These are phyloP conservation scores for Exocentrus adspersus DNA, from an alignment of 2,888 invertebrate genomes.

Conservation along the genomic window DNA sequence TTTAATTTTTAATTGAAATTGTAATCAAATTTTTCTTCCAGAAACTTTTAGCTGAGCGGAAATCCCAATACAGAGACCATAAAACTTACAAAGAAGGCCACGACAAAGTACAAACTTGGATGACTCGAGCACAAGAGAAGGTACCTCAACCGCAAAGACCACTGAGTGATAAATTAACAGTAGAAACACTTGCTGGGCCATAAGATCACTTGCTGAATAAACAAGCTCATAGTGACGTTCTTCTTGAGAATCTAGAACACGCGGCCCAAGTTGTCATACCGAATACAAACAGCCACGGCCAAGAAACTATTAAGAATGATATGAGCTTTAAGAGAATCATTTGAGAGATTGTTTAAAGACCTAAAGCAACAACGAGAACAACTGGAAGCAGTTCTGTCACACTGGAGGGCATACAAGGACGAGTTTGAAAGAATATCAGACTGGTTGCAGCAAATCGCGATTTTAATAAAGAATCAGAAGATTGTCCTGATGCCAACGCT, in stretches of 20 bases:
- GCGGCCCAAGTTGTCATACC: conserved; percentile 88
- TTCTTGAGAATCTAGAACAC: conserved; percentile 87
- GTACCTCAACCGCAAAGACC: conserved; percentile 87
- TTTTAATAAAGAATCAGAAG: conserved; percentile 90
- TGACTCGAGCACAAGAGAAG: conserved; percentile 87
- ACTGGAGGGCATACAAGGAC: conserved; percentile 92
- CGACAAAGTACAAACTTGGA: conserved; percentile 89
- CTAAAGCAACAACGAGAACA: conserved; percentile 86
- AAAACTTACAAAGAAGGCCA: conserved; percentile 90
- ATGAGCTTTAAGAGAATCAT: conserved; percentile 87
- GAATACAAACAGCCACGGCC: conserved; percentile 83
- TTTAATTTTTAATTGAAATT: neutral
- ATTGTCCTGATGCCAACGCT: conserved; percentile 81
- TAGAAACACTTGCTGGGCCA: conserved; percentile 89
- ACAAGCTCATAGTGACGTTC: conserved; percentile 88
- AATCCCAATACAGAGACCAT: conserved; percentile 89
- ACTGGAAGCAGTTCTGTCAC: conserved; percentile 80
- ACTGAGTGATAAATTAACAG: conserved; percentile 85
- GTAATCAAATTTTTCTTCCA: conserved; percentile 46
- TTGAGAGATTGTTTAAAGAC: conserved; percentile 85
- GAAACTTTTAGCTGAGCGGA: conserved; percentile 79
- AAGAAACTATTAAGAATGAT: conserved; percentile 83
- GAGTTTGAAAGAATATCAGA: conserved; percentile 91
- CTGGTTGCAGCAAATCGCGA: conserved; percentile 93
- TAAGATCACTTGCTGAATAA: conserved; percentile 87